Conservation (phyloP, 2,113 vertebrate genomes). For the Sus scrofa region T2T-Sscrofa CM000815.6:117926001-117926500, state of each 20-base stretch:
- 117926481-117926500: not conserved
- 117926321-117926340: not conserved
- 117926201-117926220: conserved; percentile 55
- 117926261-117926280: not conserved
- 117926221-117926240: conserved; percentile 73
- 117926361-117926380: not conserved
- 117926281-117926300: not conserved
- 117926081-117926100: conserved; percentile 79
- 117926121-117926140: conserved; percentile 66
- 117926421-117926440: not conserved
- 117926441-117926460: not conserved
- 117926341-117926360: not conserved
- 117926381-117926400: not conserved
- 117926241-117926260: conserved; percentile 53
- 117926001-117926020: conserved; percentile 77
- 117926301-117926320: not conserved
- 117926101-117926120: conserved; percentile 81
- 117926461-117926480: not conserved
- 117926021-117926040: conserved; percentile 82
- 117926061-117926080: conserved; percentile 80
- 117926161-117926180: conserved; percentile 75
- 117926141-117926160: conserved; percentile 77
- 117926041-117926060: conserved; percentile 83
- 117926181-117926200: conserved; percentile 74
- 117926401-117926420: not conserved